A percentile compares a stretch with the other conserved stretches of the same genome.
Evolutionary conservation across 2,113 vertebrate species (phyloP).

Genomic region (Aplodontia rufa): DNA sequence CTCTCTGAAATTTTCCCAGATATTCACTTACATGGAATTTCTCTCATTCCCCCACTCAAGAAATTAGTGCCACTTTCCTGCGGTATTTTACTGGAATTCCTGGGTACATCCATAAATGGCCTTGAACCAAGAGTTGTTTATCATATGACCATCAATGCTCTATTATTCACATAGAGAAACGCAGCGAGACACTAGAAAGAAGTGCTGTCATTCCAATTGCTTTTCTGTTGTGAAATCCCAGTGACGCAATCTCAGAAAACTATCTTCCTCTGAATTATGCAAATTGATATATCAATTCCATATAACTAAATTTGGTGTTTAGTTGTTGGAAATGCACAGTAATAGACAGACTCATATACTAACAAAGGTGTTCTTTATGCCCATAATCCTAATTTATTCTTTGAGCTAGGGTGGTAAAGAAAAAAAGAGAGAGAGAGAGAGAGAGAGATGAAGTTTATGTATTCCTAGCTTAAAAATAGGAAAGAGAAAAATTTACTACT

Average conservation of each 20-base stretch:
- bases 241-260: background rate
- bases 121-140: background rate
- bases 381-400: background rate
- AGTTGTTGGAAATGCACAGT: background rate
- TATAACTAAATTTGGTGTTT: background rate
- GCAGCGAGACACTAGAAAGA: background rate
- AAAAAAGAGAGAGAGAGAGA: background rate
- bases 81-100: background rate
- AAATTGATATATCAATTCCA: background rate
- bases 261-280: background rate
- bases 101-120: background rate
- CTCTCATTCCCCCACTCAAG: background rate
- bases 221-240: background rate
- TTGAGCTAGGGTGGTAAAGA: background rate
- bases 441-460: background rate
- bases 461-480: background rate
- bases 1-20: background rate
- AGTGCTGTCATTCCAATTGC: fast-evolving
- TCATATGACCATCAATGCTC: background rate
- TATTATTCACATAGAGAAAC: background rate
- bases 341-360: background rate
- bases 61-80: background rate
- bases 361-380: background rate
- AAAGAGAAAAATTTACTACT: background rate
- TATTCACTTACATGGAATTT: background rate